A percentile compares a stretch with the other conserved stretches of the same genome.
Conservation (phyloP, 1,140 invertebrate genomes). For the Neotoxoptera formosana region DNA sequence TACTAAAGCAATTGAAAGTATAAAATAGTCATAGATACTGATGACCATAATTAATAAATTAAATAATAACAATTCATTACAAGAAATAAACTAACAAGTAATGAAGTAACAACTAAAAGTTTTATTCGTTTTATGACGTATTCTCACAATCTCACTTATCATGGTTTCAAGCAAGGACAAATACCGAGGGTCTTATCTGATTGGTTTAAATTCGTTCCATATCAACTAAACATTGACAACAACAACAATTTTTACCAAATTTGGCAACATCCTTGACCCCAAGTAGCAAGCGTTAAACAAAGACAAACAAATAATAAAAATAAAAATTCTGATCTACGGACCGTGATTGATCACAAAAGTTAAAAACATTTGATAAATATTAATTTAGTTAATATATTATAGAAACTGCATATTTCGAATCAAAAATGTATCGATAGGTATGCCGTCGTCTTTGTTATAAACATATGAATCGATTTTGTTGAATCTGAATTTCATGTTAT, state of each 20-base stretch:
- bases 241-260: conserved; percentile 35
- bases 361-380: not conserved
- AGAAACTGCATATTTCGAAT: not conserved
- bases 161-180: conserved; percentile 44
- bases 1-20: not conserved
- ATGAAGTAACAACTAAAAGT: not conserved
- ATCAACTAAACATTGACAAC: conserved; percentile 21
- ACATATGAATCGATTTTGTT: not conserved
- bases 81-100: conserved; percentile 10
- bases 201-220: conserved; percentile 47
- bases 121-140: conserved; percentile 30
- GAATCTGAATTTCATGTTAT: not conserved
- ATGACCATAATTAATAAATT: not conserved
- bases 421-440: not conserved
- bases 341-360: not conserved
- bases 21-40: not conserved
- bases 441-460: not conserved
- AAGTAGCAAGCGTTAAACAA: not conserved
- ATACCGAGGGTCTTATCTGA: conserved; percentile 28
- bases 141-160: conserved; percentile 23
- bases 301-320: not conserved
- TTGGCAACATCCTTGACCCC: conserved; percentile 38
- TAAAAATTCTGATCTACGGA: not conserved
- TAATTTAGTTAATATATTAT: not conserved
- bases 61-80: not conserved